phyloP scores from a whole-genome alignment of 1,140 invertebrate species.

The Drosophila erecta region DNA sequence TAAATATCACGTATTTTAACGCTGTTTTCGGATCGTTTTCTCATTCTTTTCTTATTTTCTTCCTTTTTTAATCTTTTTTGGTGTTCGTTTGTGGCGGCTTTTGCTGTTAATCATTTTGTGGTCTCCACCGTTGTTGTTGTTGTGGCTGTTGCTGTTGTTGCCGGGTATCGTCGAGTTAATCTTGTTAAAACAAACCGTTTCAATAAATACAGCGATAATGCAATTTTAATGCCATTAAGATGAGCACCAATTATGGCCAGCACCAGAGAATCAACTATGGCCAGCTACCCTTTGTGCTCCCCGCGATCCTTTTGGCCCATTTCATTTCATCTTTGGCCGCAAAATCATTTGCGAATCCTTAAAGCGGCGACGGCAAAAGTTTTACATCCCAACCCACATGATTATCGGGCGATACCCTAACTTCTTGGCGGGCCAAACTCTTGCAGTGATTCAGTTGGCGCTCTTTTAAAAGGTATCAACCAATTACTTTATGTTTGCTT shows the following conservation, averaged over 20 bases:
- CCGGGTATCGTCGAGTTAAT: conserved; percentile 73
- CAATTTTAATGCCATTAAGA: conserved; percentile 83
- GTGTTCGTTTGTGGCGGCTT: conserved; percentile 47
- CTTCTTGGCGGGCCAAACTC: not conserved
- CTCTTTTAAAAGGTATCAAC: too few relatives aligned
- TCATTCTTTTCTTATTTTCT: conserved; percentile 12
- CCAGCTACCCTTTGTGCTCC: not conserved
- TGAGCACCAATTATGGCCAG: conserved; percentile 81
- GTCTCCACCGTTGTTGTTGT: conserved; percentile 25
- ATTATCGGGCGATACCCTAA: conserved; percentile 56
- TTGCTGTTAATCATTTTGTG: conserved; percentile 81
- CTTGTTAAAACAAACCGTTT: conserved; percentile 83
- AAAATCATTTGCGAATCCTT: conserved; percentile 77
- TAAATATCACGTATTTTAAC: conserved; percentile 58
- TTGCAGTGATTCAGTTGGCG: not conserved
- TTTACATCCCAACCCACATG: conserved; percentile 71
- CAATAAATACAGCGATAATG: conserved; percentile 82
- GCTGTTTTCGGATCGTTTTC: conserved; percentile 52
- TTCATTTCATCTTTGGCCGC: conserved; percentile 81
- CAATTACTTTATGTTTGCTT: too few relatives aligned
- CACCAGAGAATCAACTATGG: conserved; percentile 50
- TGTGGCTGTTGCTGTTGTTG: conserved; percentile 1
- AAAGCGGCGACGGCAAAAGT: conserved; percentile 65
- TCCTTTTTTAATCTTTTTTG: conserved; percentile 8
- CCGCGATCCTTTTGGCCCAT: conserved; percentile 10